phyloP scores from a whole-genome alignment of 2,888 invertebrate genomes.

The Psococerastis gibbosa region DNA sequence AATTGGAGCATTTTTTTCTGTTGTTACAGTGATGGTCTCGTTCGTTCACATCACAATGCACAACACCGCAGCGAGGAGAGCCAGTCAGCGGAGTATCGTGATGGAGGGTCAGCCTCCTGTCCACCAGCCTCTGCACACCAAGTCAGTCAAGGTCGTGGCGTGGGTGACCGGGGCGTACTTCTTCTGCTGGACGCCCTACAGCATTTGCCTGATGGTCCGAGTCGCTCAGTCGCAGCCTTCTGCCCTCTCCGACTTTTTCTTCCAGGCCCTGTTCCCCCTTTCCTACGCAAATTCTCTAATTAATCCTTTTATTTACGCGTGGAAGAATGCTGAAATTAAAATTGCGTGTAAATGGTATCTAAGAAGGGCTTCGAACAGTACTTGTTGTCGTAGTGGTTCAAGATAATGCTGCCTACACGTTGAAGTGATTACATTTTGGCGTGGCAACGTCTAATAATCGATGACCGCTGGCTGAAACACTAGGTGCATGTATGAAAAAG shows the following conservation, averaged over 20 bases:
- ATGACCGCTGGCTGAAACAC: too few species aligned
- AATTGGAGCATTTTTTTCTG: too few species aligned
- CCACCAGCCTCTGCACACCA: too few species aligned
- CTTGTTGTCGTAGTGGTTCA: too few species aligned
- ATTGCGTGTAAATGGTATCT: slow-evolving; percentile 5
- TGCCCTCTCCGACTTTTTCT: slow-evolving; percentile 9
- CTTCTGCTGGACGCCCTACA: slow-evolving; percentile 13
- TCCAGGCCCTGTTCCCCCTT: slow-evolving; percentile 11
- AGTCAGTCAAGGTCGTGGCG: slow-evolving; percentile 6
- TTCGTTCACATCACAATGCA: background rate
- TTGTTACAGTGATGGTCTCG: too few species aligned
- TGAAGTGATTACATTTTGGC: too few species aligned
- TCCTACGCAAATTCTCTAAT: slow-evolving; percentile 13
- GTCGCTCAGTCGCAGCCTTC: background rate
- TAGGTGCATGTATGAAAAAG: too few species aligned
- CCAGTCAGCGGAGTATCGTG: background rate
- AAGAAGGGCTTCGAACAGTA: background rate
- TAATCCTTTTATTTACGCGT: slow-evolving; percentile 14
- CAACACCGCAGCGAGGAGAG: background rate
- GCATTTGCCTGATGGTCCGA: slow-evolving; percentile 10
- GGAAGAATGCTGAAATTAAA: slow-evolving; percentile 13
- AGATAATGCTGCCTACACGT: too few species aligned
- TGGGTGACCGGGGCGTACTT: slow-evolving; percentile 12
- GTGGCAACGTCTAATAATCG: too few species aligned
- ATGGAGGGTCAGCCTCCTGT: too few species aligned